Percentiles rank a stretch among this genome's conserved stretches.
Conservation (phyloP, 1,140 invertebrate genomes). For the Anastrepha ludens region DNA sequence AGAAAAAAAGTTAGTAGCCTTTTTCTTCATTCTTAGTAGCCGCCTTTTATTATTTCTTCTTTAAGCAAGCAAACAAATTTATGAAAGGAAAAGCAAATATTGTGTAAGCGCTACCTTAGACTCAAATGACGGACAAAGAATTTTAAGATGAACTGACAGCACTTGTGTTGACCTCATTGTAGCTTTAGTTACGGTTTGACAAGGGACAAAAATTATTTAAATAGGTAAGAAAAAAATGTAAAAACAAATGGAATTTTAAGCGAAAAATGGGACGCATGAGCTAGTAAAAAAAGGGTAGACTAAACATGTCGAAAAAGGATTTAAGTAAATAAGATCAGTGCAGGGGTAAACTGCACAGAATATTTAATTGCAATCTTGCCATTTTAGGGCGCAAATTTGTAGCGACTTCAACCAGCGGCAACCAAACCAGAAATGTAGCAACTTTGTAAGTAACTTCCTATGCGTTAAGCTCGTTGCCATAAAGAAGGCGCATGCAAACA, state of each 20-base stretch:
- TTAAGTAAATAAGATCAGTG: not conserved
- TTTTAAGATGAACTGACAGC: slow-evolving; percentile 22
- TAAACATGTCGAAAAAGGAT: not conserved
- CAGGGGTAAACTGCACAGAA: not conserved
- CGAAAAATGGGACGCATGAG: too few relatives aligned
- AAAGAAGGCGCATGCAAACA: not conserved
- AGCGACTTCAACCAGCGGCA: not conserved
- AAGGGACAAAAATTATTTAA: slow-evolving; percentile 32
- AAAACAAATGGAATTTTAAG: not conserved
- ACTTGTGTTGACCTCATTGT: slow-evolving; percentile 8
- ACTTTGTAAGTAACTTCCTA: slow-evolving; percentile 23
- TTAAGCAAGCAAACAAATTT: not conserved
- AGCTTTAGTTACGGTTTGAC: not conserved
- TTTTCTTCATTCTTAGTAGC: too few relatives aligned
- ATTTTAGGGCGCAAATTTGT: not conserved
- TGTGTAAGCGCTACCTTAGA: too few relatives aligned
- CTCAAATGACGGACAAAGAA: not conserved
- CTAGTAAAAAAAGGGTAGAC: too few relatives aligned
- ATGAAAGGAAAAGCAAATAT: not conserved
- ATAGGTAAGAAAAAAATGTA: not conserved
- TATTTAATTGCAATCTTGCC: slow-evolving; percentile 16
- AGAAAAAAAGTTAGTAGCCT: not conserved
- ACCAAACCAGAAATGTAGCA: not conserved
- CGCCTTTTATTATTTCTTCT: not conserved
- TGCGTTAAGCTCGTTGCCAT: not conserved